Conservation (phyloP, 2,797 vertebrate species). For the Calcarius lapponicus region DNA sequence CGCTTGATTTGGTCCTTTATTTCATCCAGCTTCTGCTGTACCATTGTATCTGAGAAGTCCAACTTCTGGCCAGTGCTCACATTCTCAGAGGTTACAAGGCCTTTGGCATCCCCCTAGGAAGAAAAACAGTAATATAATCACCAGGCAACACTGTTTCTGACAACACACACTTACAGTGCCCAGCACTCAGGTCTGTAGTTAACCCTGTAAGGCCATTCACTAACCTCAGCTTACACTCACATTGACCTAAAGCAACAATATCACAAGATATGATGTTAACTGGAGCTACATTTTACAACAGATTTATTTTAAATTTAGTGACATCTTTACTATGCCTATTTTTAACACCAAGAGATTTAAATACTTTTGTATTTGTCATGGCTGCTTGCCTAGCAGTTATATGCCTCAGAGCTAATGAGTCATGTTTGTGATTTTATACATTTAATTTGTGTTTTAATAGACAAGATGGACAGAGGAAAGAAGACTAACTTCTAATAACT, state of each 20-base stretch:
- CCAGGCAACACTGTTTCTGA: constrained; percentile 23
- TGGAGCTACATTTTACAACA: constrained; percentile 22
- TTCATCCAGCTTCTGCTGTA: constrained; percentile 98
- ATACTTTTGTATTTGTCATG: constrained; percentile 26
- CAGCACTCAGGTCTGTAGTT: background rate
- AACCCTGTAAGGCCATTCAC: background rate
- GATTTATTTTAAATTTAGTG: constrained; percentile 33
- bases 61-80: constrained; percentile 88
- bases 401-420: constrained; percentile 2
- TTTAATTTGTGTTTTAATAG: constrained; percentile 42
- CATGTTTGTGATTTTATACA: constrained; percentile 2
- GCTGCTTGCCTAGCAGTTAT: constrained; percentile 27
- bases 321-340: constrained; percentile 22
- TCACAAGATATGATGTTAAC: background rate
- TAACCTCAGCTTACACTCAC: background rate
- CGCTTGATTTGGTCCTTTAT: constrained; percentile 97
- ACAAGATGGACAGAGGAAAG: background rate
- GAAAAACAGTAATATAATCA: constrained; percentile 21
- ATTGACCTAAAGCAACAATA: background rate
- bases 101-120: constrained; percentile 85
- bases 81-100: constrained; percentile 87
- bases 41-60: constrained; percentile 94
- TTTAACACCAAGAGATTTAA: constrained; percentile 48
- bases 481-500: background rate
- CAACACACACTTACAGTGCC: background rate